phyloP scores from a whole-genome alignment of 2,797 vertebrate genomes.

The Sardinella longiceps region DNA sequence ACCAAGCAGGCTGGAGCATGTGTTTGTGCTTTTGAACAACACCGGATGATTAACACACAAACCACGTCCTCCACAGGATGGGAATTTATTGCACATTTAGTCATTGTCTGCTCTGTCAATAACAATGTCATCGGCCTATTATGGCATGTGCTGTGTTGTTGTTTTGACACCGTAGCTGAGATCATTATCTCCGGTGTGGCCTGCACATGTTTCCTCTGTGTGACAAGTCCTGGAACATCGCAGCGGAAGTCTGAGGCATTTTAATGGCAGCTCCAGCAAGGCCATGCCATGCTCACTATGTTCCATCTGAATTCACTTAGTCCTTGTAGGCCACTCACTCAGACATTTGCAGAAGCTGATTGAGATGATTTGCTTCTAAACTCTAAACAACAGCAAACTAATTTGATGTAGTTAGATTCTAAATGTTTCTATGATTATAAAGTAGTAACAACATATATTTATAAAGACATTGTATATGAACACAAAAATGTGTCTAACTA shows the following conservation, averaged over 20 bases:
- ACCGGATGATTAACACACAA: conserved; percentile 19
- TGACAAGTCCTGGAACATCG: conserved; percentile 16
- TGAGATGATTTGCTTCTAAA: neutral
- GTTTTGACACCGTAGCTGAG: conserved; percentile 19
- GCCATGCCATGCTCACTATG: neutral
- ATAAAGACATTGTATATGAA: no score
- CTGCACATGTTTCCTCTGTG: conserved; percentile 12
- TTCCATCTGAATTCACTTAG: neutral
- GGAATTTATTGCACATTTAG: conserved; percentile 12
- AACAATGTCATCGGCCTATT: conserved; percentile 19
- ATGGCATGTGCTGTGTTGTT: conserved; percentile 8
- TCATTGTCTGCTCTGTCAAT: conserved; percentile 26
- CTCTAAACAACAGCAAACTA: neutral
- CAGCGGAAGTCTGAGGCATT: conserved; percentile 13
- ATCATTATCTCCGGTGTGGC: conserved; percentile 18
- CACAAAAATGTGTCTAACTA: no score
- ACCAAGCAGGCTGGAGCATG: conserved; percentile 3
- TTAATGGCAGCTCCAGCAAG: conserved; percentile 14
- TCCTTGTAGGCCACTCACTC: neutral
- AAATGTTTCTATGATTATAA: neutral
- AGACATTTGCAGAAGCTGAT: neutral
- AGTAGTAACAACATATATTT: no score
- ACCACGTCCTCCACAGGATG: conserved; percentile 9
- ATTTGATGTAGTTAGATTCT: neutral
- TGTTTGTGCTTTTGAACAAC: conserved; percentile 26